phyloP scores from a whole-genome alignment of 2,797 vertebrate species.

The Sebastes minor region DNA sequence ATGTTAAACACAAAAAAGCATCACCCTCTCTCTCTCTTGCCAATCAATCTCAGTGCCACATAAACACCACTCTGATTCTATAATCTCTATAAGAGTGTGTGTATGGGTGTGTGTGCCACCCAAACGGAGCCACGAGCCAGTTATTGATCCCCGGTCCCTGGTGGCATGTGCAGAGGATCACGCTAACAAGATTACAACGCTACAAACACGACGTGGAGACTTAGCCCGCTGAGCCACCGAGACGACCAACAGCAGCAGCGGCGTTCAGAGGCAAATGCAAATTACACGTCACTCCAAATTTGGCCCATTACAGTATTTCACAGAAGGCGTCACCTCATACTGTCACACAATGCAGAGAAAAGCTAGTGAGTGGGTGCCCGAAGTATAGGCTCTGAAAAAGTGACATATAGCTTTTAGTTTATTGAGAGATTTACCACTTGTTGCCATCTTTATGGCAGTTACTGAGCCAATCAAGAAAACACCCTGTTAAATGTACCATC shows the following conservation, averaged over 20 bases:
- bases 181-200: constrained; percentile 74
- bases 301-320: constrained; percentile 38
- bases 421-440: not conserved
- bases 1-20: constrained; percentile 14
- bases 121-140: constrained; percentile 55
- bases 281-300: constrained; percentile 48
- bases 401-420: not conserved
- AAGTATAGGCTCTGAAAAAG: not conserved
- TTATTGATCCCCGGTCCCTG: constrained; percentile 71
- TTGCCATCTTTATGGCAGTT: not conserved
- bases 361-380: not conserved
- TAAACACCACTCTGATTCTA: constrained; percentile 24
- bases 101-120: constrained; percentile 12
- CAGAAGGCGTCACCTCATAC: constrained; percentile 29
- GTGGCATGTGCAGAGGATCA: constrained; percentile 69
- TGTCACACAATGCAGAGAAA: constrained; percentile 17
- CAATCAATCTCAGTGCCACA: constrained; percentile 28
- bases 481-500: not conserved
- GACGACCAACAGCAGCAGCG: constrained; percentile 39
- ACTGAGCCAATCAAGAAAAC: not conserved
- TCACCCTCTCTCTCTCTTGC: not conserved
- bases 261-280: constrained; percentile 49
- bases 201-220: constrained; percentile 54
- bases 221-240: constrained; percentile 58
- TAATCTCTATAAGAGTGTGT: not conserved